phyloP scores from a whole-genome alignment of 2,797 vertebrate genomes.

The Hoplostethus atlanticus region DNA sequence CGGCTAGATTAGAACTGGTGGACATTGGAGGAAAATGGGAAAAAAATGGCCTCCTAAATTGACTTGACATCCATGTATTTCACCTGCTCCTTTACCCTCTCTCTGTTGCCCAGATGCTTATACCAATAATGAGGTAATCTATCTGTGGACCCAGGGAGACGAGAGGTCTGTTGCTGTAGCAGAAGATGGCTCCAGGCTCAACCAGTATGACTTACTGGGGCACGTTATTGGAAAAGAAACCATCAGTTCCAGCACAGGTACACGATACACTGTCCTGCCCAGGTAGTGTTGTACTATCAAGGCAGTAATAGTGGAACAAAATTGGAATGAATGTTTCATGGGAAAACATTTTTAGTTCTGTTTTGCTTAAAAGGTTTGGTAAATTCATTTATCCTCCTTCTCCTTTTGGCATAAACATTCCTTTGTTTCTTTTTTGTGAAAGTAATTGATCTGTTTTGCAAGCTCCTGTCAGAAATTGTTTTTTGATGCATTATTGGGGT shows the following conservation, averaged over 20 bases:
- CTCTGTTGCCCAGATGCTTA: constrained; percentile 89
- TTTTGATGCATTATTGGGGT: constrained; percentile 70
- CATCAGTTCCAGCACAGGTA: constrained; percentile 99
- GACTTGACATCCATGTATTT: neutral
- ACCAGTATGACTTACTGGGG: constrained; percentile 97
- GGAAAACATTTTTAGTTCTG: constrained; percentile 30
- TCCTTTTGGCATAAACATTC: constrained; percentile 25
- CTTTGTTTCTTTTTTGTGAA: constrained; percentile 58
- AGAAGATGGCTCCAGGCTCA: constrained; percentile 94
- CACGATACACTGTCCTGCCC: neutral
- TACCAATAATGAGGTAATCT: constrained; percentile 97
- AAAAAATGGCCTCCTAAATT: neutral
- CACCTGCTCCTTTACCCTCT: neutral
- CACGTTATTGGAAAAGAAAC: constrained; percentile 96
- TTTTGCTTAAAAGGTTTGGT: constrained; percentile 30
- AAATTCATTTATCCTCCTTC: constrained; percentile 39
- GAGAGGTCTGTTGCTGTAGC: constrained; percentile 95
- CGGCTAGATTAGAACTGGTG: neutral
- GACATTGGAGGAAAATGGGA: neutral
- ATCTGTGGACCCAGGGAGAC: constrained; percentile 95
- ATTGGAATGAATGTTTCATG: constrained; percentile 7
- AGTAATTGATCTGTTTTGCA: constrained; percentile 65
- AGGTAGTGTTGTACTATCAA: constrained; percentile 9
- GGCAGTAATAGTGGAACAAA: constrained; percentile 12
- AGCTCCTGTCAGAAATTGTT: constrained; percentile 54